phyloP scores from a whole-genome alignment of 2,113 vertebrate genomes.

The Rafetus swinhoei region DNA sequence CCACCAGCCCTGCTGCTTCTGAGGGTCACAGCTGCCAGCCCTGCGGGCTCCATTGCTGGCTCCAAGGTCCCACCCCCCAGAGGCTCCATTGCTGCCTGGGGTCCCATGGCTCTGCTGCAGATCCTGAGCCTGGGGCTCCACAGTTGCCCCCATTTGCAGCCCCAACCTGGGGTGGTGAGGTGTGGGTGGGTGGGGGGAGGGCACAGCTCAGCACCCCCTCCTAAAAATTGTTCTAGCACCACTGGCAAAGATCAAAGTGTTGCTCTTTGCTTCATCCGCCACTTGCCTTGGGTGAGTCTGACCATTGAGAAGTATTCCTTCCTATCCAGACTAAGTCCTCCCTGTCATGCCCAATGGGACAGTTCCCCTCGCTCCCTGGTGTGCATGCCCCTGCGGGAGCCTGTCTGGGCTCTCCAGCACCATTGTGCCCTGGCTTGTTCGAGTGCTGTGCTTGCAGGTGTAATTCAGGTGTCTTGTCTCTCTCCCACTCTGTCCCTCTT shows the following conservation, averaged over 20 bases:
- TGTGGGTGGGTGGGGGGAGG: no score
- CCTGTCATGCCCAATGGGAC: neutral
- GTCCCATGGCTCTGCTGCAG: no score
- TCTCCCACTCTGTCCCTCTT: neutral
- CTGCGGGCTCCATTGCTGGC: no score
- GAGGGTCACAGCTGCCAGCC: no score
- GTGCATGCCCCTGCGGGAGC: neutral
- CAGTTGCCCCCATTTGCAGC: no score
- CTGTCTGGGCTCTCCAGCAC: neutral
- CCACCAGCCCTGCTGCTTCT: no score
- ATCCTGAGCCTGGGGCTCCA: no score
- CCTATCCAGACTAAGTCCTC: rapidly evolving
- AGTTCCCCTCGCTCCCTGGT: neutral
- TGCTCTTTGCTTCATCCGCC: rapidly evolving
- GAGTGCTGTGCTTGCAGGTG: rapidly evolving
- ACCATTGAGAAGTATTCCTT: neutral
- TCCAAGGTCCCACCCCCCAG: no score
- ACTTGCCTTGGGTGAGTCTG: neutral
- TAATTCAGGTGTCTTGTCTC: neutral
- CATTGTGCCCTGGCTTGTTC: neutral
- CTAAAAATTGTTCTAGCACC: no score
- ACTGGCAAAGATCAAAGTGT: neutral
- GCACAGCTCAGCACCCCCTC: no score
- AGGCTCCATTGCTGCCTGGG: no score
- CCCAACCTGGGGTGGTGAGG: no score